Evolutionary conservation across 1,140 invertebrate species (phyloP), one percentile per base, ranked within the genome.

Genomic region (Habropoda laboriosa): DNA sequence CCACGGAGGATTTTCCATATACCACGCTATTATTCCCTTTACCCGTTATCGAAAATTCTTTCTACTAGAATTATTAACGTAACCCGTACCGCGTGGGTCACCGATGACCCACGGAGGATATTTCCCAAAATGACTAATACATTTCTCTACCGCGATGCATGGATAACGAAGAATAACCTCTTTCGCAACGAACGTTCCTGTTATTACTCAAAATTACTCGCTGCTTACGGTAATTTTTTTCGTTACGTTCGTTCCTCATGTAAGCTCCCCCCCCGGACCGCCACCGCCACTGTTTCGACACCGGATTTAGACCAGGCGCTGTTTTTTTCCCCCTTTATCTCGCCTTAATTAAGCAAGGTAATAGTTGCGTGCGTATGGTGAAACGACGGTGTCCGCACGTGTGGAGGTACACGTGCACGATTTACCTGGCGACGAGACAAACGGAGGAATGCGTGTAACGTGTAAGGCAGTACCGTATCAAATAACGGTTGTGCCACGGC

Each of bases 401-500:
- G 76, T 79, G 38, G 57, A 12, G 27, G 58, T 63, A 79, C 68
- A 73, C 76, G 76, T 79, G 77, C 58, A 57, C 77, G 58, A 63
- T 78, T 73, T 63, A 78, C 66, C 75, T 80, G 63, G 63, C 47
- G 42, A 63, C 57, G 60, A 49, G 63, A 57, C 27, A 16, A 57
- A 21, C 30, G 47, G 24, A 24, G 66, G 51, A 60, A 72, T 79
- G 53, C 60, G 13, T 51, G 73, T 64, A 58, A 75, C 68, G 70
- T n/a, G n/a, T 32, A 45, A 78, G 40, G 53, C 81, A 80, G 78
- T 80, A 86, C 73, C 74, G 82, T 84, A 85, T 42, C 68, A 71
- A 64, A 83, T 85, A 80, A 82, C 86, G 86, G 70, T 83, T 61
- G 78, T 77, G 77, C 81, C 81, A 82, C 35, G 67, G 49, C 42